Evolutionary conservation across 2,113 vertebrate species (phyloP).

Genomic region (Tonatia bakeri): DNA sequence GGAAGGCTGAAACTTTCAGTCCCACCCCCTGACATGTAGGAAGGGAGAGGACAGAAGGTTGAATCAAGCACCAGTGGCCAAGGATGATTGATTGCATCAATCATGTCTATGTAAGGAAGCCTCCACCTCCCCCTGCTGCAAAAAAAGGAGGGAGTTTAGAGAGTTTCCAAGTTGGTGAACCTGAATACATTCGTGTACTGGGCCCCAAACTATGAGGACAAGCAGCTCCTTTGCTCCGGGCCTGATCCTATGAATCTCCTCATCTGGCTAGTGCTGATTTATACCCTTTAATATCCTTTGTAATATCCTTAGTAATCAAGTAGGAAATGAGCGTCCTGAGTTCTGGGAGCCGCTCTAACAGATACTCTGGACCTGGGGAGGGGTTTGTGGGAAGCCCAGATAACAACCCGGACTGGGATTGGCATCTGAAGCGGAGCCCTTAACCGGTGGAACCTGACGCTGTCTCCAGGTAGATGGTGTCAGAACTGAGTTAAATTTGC

Average conservation of each 20-base stretch:
- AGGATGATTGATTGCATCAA: neutral
- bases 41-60: neutral
- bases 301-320: neutral
- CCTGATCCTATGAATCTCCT: neutral
- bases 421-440: neutral
- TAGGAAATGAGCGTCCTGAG: neutral
- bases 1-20: neutral
- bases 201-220: neutral
- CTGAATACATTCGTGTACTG: neutral
- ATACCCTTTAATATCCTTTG: neutral
- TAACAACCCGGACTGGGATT: neutral
- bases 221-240: neutral
- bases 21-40: neutral
- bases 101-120: neutral
- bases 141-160: neutral
- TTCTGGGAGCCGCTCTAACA: neutral
- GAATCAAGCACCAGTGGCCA: neutral
- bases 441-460: neutral
- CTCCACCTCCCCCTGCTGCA: neutral
- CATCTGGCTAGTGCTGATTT: neutral
- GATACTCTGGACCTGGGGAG: neutral
- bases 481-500: neutral
- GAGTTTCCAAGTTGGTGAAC: neutral
- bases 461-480: neutral
- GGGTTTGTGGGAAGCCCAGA: neutral